These are phyloP conservation scores for Polydrusus pterygomalis DNA, from an alignment of 2,888 invertebrate genomes.

Conservation along the genomic window DNA sequence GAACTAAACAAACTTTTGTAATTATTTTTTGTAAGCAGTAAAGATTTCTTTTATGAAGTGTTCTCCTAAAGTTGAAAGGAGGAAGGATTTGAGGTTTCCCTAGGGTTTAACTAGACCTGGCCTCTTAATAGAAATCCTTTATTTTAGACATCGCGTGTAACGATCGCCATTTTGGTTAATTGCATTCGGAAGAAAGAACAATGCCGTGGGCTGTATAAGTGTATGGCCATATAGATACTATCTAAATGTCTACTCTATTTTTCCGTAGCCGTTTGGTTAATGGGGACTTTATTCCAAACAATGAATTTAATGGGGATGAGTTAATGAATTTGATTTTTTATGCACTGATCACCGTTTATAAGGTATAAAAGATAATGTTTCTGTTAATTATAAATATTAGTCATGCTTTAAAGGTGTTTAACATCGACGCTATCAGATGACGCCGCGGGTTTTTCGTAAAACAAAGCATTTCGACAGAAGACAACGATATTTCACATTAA, in stretches of 20 bases:
- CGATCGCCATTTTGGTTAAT: slow-evolving; percentile 67
- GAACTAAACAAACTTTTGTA: slow-evolving; percentile 9
- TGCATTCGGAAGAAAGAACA: slow-evolving; percentile 63
- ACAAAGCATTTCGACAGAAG: too few relatives aligned
- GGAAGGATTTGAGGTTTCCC: slow-evolving; percentile 51
- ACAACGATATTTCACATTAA: too few relatives aligned
- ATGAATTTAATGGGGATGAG: slow-evolving; percentile 38
- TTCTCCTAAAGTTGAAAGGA: slow-evolving; percentile 38
- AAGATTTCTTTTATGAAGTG: slow-evolving; percentile 53
- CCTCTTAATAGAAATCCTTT: slow-evolving; percentile 66
- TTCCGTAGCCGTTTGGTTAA: slow-evolving; percentile 19
- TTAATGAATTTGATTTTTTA: slow-evolving; percentile 45
- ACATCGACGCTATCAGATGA: too few relatives aligned
- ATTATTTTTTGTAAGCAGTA: slow-evolving; percentile 11
- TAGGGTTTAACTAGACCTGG: slow-evolving; percentile 57
- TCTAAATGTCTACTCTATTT: slow-evolving; percentile 27
- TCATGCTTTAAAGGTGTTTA: too few relatives aligned
- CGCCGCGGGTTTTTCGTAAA: too few relatives aligned
- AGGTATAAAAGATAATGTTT: background rate
- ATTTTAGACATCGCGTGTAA: slow-evolving; percentile 67
- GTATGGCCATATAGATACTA: slow-evolving; percentile 27
- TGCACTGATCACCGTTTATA: slow-evolving; percentile 6
- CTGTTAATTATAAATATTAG: too few relatives aligned
- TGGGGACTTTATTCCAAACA: slow-evolving; percentile 32
- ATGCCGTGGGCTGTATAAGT: slow-evolving; percentile 55